Conservation (phyloP, 2,113 vertebrate genomes). For the Pangasianodon hypophthalmus region DNA sequence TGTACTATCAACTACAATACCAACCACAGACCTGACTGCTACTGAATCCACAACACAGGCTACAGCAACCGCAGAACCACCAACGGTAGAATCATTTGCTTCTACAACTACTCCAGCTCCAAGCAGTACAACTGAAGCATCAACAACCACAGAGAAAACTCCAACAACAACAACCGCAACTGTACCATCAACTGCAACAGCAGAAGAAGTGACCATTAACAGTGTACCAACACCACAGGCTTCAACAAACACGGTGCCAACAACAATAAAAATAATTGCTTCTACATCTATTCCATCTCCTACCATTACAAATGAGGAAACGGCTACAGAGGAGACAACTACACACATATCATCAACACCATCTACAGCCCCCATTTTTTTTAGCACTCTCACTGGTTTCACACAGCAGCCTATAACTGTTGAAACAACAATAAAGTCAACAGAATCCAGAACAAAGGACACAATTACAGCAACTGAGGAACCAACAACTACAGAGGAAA, state of each 20-base stretch:
- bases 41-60: background rate
- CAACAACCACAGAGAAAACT: background rate
- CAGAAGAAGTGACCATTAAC: background rate
- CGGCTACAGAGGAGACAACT: no score
- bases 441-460: no score
- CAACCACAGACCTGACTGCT: background rate
- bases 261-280: background rate
- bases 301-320: background rate
- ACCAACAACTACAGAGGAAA: no score
- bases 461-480: no score
- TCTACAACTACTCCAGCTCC: background rate
- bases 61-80: background rate
- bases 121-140: background rate
- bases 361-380: no score
- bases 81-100: background rate
- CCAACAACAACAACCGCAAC: no score
- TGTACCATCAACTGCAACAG: background rate
- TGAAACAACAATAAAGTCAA: no score
- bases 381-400: no score
- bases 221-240: background rate
- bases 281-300: background rate
- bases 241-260: background rate
- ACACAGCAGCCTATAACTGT: no score
- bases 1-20: background rate
- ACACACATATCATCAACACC: no score